Base-by-base conservation (phyloP, 1,140 invertebrate genomes). In the Drosophila nannoptera region DNA sequence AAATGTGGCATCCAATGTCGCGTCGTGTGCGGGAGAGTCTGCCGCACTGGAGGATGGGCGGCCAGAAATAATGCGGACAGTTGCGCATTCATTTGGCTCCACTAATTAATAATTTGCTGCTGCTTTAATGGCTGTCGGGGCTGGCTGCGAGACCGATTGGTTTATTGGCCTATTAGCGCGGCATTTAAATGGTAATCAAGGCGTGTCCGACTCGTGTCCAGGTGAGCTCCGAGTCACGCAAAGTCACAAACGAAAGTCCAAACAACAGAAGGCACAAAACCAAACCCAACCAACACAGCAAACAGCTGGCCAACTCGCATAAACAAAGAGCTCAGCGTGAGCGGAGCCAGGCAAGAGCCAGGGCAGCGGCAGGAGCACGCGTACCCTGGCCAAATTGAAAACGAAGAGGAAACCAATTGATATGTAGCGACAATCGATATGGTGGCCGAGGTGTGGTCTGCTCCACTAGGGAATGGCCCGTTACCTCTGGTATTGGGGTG, bases 121-220 rank as follows among this genome's bases (percentile, higher is more conserved):
- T 76, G 58, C 45, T 66, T 29, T 11, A 46, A 46, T 46, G n/a
- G 73, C 42, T 69, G 58, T 48, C 64, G 49, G 31, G 61, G 42
- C 56, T 73, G 54, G 69, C 67, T 68, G 75, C 58, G 71, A 72
- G 74, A 52, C 75, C 62, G 75, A 78, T 78, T 87, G 86, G 56
- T 88, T 87, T 88, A 88, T 88, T 88, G 86, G 73, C 77, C 86
- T 86, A 88, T 88, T 88, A 88, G 86, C 72, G 78, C 56, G 64
- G 73, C 81, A 83, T 88, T 88, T 88, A 88, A 88, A 83, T 87
- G 82, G 74, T 72, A 86, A 86, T 86, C 77, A 81, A 75, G 82
- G 81, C 70, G 82, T 64, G 81, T 61, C 69, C 62, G 65, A 49
- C 50, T 48, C 43, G 66, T 48, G 48, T 66, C 33, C 77, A 80